Evolutionary conservation across 2,113 vertebrate genomes (phyloP).

Genomic region (Spea multiplicata): DNA sequence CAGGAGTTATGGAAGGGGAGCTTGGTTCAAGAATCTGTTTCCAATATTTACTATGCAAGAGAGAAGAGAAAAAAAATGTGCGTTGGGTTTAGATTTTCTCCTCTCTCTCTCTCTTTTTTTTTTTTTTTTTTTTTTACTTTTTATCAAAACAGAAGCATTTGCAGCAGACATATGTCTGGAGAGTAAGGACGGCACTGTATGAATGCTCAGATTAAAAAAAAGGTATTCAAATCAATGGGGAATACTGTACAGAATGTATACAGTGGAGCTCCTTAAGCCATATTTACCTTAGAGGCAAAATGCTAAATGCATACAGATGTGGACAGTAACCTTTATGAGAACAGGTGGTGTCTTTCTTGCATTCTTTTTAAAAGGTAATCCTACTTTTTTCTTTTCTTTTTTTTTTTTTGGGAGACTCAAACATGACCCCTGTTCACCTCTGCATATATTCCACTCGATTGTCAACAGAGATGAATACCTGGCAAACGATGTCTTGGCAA

Average conservation of each 20-base stretch:
- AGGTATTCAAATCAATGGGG: background rate
- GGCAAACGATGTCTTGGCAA: constrained; percentile 32
- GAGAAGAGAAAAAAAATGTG: constrained; percentile 43
- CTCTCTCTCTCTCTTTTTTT: background rate
- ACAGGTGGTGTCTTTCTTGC: constrained; percentile 47
- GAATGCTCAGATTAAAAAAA: constrained; percentile 7
- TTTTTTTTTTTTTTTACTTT: constrained; percentile 29
- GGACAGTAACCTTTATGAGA: constrained; percentile 46
- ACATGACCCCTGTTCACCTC: constrained; percentile 47
- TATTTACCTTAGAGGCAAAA: constrained; percentile 46
- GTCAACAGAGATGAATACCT: constrained; percentile 43
- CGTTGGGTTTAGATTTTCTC: constrained; percentile 34
- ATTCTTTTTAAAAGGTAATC: constrained; percentile 40
- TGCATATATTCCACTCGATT: constrained; percentile 39
- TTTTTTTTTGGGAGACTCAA: constrained; percentile 39
- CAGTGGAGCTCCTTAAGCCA: constrained; percentile 31
- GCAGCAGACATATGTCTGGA: constrained; percentile 41
- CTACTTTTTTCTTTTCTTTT: background rate
- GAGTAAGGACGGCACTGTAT: constrained; percentile 29
- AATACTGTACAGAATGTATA: constrained; percentile 33
- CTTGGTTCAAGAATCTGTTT: constrained; percentile 46
- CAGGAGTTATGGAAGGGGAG: constrained; percentile 41
- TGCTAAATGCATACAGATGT: constrained; percentile 48
- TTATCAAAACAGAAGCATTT: constrained; percentile 49
- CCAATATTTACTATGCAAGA: constrained; percentile 50